Evolutionary conservation across 1,140 invertebrate species (phyloP).

Genomic region (Drosophila persimilis): DNA sequence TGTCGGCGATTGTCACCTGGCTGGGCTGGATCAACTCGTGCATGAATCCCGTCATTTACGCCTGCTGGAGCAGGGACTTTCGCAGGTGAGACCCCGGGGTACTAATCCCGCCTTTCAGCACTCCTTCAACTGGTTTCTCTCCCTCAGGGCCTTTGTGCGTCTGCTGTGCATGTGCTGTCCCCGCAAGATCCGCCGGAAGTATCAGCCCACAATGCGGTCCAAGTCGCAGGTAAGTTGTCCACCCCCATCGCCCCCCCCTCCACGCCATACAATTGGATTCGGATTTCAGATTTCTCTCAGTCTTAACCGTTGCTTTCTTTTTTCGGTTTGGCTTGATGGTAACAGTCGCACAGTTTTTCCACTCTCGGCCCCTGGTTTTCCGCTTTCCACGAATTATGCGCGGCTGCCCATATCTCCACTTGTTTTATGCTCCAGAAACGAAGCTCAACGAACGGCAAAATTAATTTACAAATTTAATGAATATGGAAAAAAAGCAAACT

Average conservation of each 20-base stretch:
- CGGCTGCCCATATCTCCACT: conserved; percentile 27
- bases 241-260: conserved; percentile 2
- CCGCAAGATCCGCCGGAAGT: conserved; percentile 88
- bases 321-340: conserved; percentile 7
- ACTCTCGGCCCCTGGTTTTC: conserved; percentile 10
- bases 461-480: conserved; percentile 77
- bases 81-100: conserved; percentile 88
- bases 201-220: conserved; percentile 90
- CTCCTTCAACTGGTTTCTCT: conserved; percentile 57
- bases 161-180: conserved; percentile 92
- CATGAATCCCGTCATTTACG: conserved; percentile 99
- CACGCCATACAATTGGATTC: conserved; percentile 22
- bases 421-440: conserved; percentile 61
- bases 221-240: conserved; percentile 89
- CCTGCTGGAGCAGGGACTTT: conserved; percentile 98
- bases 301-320: conserved; percentile 15
- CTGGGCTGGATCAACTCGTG: conserved; percentile 99
- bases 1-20: conserved; percentile 98
- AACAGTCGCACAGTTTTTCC: conserved; percentile 1
- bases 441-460: conserved; percentile 74
- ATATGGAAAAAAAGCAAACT: conserved; percentile 44
- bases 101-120: background rate
- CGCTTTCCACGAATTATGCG: conserved; percentile 55
- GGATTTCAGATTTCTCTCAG: background rate
- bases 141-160: conserved; percentile 91